Base-by-base conservation (phyloP, 2,888 invertebrate species). In the Drosophila birchii region DNA sequence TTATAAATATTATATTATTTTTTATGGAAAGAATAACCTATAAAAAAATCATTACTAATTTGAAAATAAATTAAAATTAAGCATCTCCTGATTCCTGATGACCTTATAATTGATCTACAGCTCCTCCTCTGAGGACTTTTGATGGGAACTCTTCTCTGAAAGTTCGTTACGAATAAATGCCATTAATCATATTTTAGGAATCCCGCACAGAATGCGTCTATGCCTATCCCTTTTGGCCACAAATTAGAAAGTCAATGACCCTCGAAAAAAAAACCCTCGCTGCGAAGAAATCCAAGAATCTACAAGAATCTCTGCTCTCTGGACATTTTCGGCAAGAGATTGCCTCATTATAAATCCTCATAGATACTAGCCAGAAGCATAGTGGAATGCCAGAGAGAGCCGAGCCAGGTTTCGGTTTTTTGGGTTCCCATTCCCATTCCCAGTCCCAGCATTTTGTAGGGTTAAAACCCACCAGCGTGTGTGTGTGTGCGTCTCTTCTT, bases 391-490 rank as follows among this genome's bases (percentile, higher is more conserved):
- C 76, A 38, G 26, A 29, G 34, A 45, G 67, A 29, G 34, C n/a
- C 39, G 68, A 55, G 67, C 39, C 43, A 23, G 20, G 44, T 53
- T 51, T 36, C 8, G 23, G 18, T 1, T 26, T 20, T 60, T 38
- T 14, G 43, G 29, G 44, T 71, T 68, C 61, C 74, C 75, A 57
- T 78, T 72, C 71, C 79, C 34, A 34, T 11, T 34, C 5, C 34
- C 57, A 61, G 75, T 66, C 60, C 69, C 57, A 69, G 62, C 38
- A 44, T 68, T 64, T 77, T 73, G 70, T 88, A 83, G 84, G 84
- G 84, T 88, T 86, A 88, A 88, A 86, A 86, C 88, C 84, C 88
- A 88, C 84, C 75, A 83, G 75, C 84, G 77, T 75, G 73, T 77
- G 39, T 53, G 68, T 67, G n/a, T 51, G 32, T 49, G 32, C 14